Base-by-base conservation (phyloP, 2,888 invertebrate genomes). In the Schizaphis graminum region DNA sequence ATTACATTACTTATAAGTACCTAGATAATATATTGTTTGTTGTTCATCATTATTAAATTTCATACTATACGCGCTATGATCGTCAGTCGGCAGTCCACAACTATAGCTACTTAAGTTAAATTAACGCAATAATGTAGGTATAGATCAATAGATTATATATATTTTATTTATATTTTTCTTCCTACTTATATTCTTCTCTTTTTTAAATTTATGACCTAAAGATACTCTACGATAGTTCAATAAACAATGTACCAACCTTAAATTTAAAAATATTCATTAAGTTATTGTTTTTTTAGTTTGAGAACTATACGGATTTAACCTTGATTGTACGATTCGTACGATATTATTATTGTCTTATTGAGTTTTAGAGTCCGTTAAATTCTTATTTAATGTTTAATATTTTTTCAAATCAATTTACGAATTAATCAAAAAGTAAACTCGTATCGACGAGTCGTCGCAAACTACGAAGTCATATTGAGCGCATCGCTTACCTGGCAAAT, bases 401-500 rank as follows among this genome's bases (percentile, higher is more conserved):
- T 67, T 67, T 67, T 67, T 67, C 4, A n/a, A 67, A 67, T 16
- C 3, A 28, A 11, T 10, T 4, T 47, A 67, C 16, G n/a, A 67
- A 7, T n/a, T 67, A 16, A 16, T 61, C 13, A 67, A 67, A 67
- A 67, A n/a, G 67, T 67, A n/a, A 16, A 67, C 67, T 67, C 13
- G 13, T 67, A n/a, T 5, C 67, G 11, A n/a, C 13, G n/a, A 28
- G 11, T 61, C 13, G 13, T 61, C 11, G 0, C n/a, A 5, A n/a
- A 13, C 67, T n/a, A 67, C n/a, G 7, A 3, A 44, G 41, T 35
- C 16, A n/a, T 24, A 67, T 16, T n/a, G 16, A 53, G n/a, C 16
- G 67, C n/a, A n/a, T 53, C 53, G 26, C 91, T 97, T 96, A 98
- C 98, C 97, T 96, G 98, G 98, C 95, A 98, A 96, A 96, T 98